A percentile compares a stretch with the other conserved stretches of the same genome.
Conservation (phyloP, 2,797 vertebrate species). For the Oryzias sinensis region DNA sequence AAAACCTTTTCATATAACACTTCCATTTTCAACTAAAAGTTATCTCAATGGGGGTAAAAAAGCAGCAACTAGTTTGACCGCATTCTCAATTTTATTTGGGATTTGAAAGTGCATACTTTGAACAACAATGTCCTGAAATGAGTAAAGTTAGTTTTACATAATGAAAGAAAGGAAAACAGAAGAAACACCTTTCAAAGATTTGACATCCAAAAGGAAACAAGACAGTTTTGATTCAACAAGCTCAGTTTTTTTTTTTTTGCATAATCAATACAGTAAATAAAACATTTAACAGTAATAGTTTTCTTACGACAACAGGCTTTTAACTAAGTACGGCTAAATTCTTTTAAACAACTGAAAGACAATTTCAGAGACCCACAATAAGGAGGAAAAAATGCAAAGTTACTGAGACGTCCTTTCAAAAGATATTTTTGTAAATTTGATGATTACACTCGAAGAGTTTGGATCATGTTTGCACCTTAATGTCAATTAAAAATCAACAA, state of each 20-base stretch:
- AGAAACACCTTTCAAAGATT: constrained; percentile 25
- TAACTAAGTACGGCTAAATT: constrained; percentile 39
- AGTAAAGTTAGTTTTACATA: constrained; percentile 48
- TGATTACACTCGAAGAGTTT: constrained; percentile 46
- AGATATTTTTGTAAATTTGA: constrained; percentile 19
- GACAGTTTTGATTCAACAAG: constrained; percentile 28
- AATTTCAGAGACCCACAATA: constrained; percentile 30
- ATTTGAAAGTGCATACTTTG: constrained; percentile 64
- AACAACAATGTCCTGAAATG: constrained; percentile 50
- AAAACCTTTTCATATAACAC: too few species aligned
- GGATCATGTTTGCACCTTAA: constrained; percentile 38
- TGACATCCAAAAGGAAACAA: constrained; percentile 39
- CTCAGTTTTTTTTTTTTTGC: constrained; percentile 41
- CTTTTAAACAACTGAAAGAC: constrained; percentile 37
- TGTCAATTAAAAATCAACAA: constrained; percentile 4
- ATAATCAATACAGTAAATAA: constrained; percentile 57
- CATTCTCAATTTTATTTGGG: constrained; percentile 61
- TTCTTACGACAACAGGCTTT: constrained; percentile 36
- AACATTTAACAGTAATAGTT: constrained; percentile 50
- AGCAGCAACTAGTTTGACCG: constrained; percentile 16
- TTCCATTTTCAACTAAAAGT: too few species aligned
- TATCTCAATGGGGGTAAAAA: constrained; percentile 9
- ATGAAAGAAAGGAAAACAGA: constrained; percentile 1
- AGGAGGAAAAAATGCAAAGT: constrained; percentile 21
- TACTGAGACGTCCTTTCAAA: constrained; percentile 38